These are phyloP conservation scores for Pseudochromis fuscus DNA, from an alignment of 2,797 vertebrate species.

Conservation along the genomic window DNA sequence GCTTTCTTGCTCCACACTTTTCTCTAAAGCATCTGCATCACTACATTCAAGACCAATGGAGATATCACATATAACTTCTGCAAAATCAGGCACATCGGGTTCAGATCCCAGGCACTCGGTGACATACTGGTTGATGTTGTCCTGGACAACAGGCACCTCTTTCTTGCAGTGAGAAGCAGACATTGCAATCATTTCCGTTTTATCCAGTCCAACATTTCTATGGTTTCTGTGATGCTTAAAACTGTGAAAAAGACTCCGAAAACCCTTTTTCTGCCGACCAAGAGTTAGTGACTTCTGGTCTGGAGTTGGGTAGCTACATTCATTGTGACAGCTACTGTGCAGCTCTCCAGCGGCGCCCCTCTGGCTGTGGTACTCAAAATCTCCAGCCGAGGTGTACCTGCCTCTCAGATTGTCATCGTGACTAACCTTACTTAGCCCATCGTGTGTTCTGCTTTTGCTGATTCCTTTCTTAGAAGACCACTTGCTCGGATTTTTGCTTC, in stretches of 20 bases:
- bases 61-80: conserved; percentile 58
- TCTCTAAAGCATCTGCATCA: conserved; percentile 62
- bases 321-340: conserved; percentile 77
- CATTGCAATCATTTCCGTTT: conserved; percentile 82
- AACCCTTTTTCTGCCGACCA: conserved; percentile 89
- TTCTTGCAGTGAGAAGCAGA: conserved; percentile 61
- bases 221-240: conserved; percentile 92
- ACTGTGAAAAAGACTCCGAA: conserved; percentile 93
- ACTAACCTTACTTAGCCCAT: conserved; percentile 86
- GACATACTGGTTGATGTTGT: conserved; percentile 65
- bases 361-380: conserved; percentile 78
- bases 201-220: conserved; percentile 85
- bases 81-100: conserved; percentile 82
- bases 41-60: conserved; percentile 73
- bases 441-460: conserved; percentile 93
- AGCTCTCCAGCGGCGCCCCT: conserved; percentile 65
- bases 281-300: conserved; percentile 87
- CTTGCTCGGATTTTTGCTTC: conserved; percentile 88
- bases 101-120: conserved; percentile 77
- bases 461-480: conserved; percentile 89
- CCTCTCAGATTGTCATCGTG: conserved; percentile 76
- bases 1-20: conserved; percentile 50
- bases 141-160: conserved; percentile 73
- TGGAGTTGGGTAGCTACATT: conserved; percentile 65
- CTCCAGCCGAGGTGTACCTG: conserved; percentile 70